A percentile compares a stretch with the other conserved stretches of the same genome.
Conservation (phyloP, 1,140 invertebrate species). For the Caenorhabditis inopinata region DNA sequence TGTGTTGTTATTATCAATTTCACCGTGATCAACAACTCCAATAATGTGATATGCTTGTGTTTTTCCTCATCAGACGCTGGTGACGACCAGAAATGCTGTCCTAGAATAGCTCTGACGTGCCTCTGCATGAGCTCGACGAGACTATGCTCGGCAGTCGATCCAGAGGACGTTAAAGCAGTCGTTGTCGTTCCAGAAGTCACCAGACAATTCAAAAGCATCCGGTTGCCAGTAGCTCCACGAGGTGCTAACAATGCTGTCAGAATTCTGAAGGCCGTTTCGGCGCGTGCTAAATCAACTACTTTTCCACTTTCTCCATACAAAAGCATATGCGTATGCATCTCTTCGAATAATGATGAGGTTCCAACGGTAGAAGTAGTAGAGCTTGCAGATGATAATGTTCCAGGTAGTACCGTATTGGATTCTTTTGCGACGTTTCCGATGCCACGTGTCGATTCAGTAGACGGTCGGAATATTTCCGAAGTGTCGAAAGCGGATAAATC, state of each 20-base stretch:
- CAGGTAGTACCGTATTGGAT: background rate
- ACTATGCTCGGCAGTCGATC: slow-evolving; percentile 30
- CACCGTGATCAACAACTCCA: slow-evolving; percentile 52
- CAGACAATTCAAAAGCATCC: slow-evolving; percentile 52
- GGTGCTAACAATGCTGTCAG: slow-evolving; percentile 52
- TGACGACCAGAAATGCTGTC: slow-evolving; percentile 60
- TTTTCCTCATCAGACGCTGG: slow-evolving; percentile 26
- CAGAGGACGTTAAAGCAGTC: background rate
- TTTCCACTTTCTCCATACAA: slow-evolving; percentile 62
- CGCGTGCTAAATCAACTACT: slow-evolving; percentile 61
- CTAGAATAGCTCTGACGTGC: slow-evolving; percentile 61
- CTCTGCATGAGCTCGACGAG: slow-evolving; percentile 55
- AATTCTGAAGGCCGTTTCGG: slow-evolving; percentile 61
- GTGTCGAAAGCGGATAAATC: slow-evolving; percentile 52
- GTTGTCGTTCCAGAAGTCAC: slow-evolving; percentile 57
- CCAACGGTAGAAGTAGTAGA: slow-evolving; percentile 45
- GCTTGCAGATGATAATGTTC: background rate
- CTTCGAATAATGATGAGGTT: slow-evolving; percentile 58
- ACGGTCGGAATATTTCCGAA: background rate
- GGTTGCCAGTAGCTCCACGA: slow-evolving; percentile 11
- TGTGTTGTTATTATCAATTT: no score
- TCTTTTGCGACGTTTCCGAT: background rate
- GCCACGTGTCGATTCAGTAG: background rate
- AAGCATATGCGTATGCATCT: slow-evolving; percentile 63
- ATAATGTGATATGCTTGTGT: slow-evolving; percentile 44